Percentiles rank a stretch among this genome's conserved stretches.
Conservation (phyloP, 1,140 invertebrate genomes). For the Drosophila sp. region DNA sequence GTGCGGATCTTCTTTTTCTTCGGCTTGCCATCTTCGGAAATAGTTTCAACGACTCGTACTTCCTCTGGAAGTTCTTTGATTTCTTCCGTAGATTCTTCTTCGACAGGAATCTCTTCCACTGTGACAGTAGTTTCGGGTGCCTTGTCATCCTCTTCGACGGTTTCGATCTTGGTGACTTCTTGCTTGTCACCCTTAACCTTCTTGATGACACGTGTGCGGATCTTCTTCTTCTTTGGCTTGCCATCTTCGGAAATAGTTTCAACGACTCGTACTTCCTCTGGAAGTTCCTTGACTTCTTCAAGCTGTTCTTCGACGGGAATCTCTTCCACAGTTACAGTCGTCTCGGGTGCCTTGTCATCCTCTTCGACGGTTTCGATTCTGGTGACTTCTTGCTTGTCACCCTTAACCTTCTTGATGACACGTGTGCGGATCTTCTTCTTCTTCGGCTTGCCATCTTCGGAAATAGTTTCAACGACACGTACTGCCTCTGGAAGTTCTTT, state of each 20-base stretch:
- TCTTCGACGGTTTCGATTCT: slow-evolving; percentile 86
- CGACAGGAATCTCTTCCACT: slow-evolving; percentile 52
- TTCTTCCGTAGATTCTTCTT: slow-evolving; percentile 30
- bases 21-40: slow-evolving; percentile 24
- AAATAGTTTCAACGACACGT: slow-evolving; percentile 78
- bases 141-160: slow-evolving; percentile 85
- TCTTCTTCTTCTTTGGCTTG: slow-evolving; percentile 56
- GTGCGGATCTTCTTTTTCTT: slow-evolving; percentile 61
- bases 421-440: slow-evolving; percentile 79
- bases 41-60: slow-evolving; percentile 28
- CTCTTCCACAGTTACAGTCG: slow-evolving; percentile 57
- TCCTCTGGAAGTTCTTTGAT: slow-evolving; percentile 42
- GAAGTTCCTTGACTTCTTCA: slow-evolving; percentile 71
- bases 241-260: slow-evolving; percentile 66
- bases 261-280: slow-evolving; percentile 78
- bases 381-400: slow-evolving; percentile 74
- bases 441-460: slow-evolving; percentile 79
- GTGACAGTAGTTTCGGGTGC: slow-evolving; percentile 74
- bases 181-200: slow-evolving; percentile 84
- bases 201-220: slow-evolving; percentile 80
- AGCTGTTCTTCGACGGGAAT: slow-evolving; percentile 35
- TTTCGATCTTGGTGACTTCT: slow-evolving; percentile 85
- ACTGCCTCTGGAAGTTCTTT: slow-evolving; percentile 74
- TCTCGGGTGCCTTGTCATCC: slow-evolving; percentile 82
- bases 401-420: slow-evolving; percentile 71